These are phyloP conservation scores for Drosophila suboccidentalis DNA, from an alignment of 2,888 invertebrate genomes.

Conservation along the genomic window DNA sequence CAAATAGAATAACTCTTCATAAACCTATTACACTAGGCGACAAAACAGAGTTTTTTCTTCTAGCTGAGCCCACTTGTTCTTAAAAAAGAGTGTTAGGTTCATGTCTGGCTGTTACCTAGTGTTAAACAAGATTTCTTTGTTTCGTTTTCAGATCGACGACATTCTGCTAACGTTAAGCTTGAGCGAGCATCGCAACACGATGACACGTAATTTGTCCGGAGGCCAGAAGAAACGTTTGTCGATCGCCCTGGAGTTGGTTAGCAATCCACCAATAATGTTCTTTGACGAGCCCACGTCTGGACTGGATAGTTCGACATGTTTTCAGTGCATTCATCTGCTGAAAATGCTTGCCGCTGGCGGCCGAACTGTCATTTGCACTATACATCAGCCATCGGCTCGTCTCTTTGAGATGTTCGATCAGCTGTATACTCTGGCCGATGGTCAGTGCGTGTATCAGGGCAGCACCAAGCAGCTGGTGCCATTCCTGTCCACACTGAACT, in stretches of 20 bases:
- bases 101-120: too few species aligned
- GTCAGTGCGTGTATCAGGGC: constrained; percentile 97
- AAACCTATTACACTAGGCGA: neutral
- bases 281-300: constrained; percentile 99
- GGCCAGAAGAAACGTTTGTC: constrained; percentile 98
- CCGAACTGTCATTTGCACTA: constrained; percentile 96
- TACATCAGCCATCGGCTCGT: constrained; percentile 97
- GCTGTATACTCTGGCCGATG: constrained; percentile 96
- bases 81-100: too few species aligned
- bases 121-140: neutral
- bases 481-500: constrained; percentile 91
- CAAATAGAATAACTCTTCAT: neutral
- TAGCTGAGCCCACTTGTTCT: too few species aligned
- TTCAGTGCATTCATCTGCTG: constrained; percentile 95
- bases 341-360: constrained; percentile 96
- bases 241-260: constrained; percentile 96
- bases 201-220: constrained; percentile 96
- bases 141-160: constrained; percentile 91
- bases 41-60: neutral
- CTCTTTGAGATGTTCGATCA: constrained; percentile 98
- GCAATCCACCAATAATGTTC: constrained; percentile 99
- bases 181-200: constrained; percentile 94
- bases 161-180: constrained; percentile 96
- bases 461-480: constrained; percentile 94
- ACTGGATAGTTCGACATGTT: constrained; percentile 97